Evolutionary conservation across 2,888 invertebrate genomes (phyloP), one percentile per base, ranked within the genome.

Genomic region (Eudiplozoon nipponicum): DNA sequence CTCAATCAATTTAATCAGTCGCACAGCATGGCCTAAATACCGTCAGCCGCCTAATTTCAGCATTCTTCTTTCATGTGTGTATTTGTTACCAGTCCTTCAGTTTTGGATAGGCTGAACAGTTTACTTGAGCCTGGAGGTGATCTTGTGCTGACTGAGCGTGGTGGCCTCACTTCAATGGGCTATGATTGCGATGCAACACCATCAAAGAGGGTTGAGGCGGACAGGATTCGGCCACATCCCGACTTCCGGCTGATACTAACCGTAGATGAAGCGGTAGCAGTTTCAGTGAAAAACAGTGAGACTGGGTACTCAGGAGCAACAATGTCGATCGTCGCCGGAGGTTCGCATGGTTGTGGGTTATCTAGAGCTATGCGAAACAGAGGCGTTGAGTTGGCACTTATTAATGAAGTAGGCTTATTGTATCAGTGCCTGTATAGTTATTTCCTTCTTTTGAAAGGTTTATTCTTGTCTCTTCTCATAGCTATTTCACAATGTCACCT

Each of bases 311-410:
- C n/a, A n/a, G n/a, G n/a, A n/a, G 18, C 20, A n/a, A 15, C 5
- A 9, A 21, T 35, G 35, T 11, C 22, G 13, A n/a, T n/a, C n/a
- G n/a, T n/a, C n/a, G n/a, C n/a, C n/a, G n/a, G n/a, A n/a, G n/a
- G n/a, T n/a, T n/a, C n/a, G n/a, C 36, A 22, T 5, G 36, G 22
- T 18, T 15, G 75, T 59, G 94, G 94, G 0, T 73, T 98, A 47
- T 98, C 94, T 1, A 68, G 73, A 49, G 94, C 94, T 0, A 98
- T 98, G 94, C 67, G 90, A 44, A 98, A 98, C 58, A 67, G 94
- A 51, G 84, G 90, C 2, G 69, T 94, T 0, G 94, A 98, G 63
- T 71, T 94, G n/a, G 9, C 22, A 3, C 9, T 40, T 3, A 5
- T 39, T 19, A 5, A 20, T 5, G 19, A 38, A 31, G 17, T 31